Evolutionary conservation across 2,797 vertebrate genomes (phyloP).

Genomic region (Intellagama lesueurii): DNA sequence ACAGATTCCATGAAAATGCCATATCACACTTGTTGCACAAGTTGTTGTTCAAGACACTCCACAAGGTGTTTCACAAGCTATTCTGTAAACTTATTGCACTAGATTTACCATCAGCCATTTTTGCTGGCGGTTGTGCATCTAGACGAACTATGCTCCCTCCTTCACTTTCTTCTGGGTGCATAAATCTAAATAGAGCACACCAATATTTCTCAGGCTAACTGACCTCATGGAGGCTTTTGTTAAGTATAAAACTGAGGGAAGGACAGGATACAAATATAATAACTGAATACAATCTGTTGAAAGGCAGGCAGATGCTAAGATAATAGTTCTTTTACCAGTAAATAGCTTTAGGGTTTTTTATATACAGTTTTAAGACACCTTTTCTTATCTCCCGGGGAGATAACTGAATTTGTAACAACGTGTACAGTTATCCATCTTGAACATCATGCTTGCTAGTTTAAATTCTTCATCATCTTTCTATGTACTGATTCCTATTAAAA

Average conservation of each 20-base stretch:
- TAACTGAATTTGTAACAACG: background rate
- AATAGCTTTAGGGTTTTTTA: background rate
- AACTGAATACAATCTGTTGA: background rate
- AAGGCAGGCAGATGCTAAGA: background rate
- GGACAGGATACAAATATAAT: background rate
- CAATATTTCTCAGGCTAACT: background rate
- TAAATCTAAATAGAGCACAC: background rate
- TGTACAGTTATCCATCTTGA: background rate
- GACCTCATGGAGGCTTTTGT: background rate
- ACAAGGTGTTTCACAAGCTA: background rate
- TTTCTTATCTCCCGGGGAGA: slow-evolving; percentile 9
- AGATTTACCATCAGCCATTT: background rate
- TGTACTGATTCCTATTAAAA: background rate
- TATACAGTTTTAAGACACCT: background rate
- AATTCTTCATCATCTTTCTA: background rate
- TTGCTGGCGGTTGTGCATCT: background rate
- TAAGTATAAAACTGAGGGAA: background rate
- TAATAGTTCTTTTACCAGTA: background rate
- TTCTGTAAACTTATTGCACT: background rate
- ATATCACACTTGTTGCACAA: background rate
- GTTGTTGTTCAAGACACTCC: background rate
- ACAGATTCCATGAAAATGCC: background rate
- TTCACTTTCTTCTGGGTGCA: background rate
- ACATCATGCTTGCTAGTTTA: background rate
- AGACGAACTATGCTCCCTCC: background rate